Evolutionary conservation across 2,888 invertebrate species (phyloP).

Genomic region (Herminia tarsipennalis): DNA sequence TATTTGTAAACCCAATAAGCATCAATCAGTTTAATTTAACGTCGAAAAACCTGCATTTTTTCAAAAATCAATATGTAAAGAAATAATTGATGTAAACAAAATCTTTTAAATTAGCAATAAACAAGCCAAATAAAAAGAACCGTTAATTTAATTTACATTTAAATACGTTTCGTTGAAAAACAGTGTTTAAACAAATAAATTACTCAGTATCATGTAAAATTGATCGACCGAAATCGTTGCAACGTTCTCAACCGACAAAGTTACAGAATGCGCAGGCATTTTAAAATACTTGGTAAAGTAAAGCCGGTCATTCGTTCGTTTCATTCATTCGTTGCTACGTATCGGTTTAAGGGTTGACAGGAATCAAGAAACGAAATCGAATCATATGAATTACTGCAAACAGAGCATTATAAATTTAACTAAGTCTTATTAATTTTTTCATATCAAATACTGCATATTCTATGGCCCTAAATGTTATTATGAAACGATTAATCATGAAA

Average conservation of each 20-base stretch:
- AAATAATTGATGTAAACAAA: no score
- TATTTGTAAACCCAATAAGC: no score
- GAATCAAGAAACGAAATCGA: not conserved
- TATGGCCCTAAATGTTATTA: no score
- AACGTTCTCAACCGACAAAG: slow-evolving; percentile 17
- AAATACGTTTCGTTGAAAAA: not conserved
- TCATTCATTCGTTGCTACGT: slow-evolving; percentile 44
- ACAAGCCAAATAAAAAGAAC: no score
- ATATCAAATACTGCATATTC: no score
- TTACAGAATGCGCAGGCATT: slow-evolving; percentile 43
- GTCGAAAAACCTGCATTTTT: no score
- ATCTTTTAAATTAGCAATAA: no score
- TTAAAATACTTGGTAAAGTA: slow-evolving; percentile 50
- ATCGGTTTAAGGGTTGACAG: slow-evolving; percentile 44
- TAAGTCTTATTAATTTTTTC: no score
- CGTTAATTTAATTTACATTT: not conserved
- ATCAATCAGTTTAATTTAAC: no score
- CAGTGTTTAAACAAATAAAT: slow-evolving; percentile 11
- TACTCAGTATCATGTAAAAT: slow-evolving; percentile 23
- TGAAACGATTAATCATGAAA: no score
- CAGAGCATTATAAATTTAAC: not conserved
- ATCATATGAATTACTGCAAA: not conserved
- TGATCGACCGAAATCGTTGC: slow-evolving; percentile 21
- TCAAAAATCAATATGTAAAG: no score
- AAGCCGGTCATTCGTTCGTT: slow-evolving; percentile 49